These are phyloP conservation scores for Heliconius cydno DNA, from an alignment of 2,888 invertebrate genomes.

Conservation along the genomic window DNA sequence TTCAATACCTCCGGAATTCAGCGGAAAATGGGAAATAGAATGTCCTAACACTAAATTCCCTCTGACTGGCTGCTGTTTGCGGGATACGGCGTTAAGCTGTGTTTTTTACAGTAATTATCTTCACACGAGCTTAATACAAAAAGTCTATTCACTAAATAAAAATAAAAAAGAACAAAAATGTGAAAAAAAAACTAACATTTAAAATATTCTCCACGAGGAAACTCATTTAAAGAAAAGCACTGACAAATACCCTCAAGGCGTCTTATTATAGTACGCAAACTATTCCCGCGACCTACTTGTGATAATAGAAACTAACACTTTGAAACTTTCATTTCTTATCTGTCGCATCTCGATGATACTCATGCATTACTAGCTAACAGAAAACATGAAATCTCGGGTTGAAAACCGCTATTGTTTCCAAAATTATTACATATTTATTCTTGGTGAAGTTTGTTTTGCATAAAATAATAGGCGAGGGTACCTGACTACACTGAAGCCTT, in stretches of 20 bases:
- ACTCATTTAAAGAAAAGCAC: conserved; percentile 45
- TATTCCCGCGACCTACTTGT: conserved; percentile 47
- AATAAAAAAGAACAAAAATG: conserved; percentile 5
- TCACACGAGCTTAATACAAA: background rate
- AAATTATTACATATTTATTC: conserved; percentile 66
- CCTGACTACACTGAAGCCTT: conserved; percentile 61
- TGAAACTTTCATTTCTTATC: conserved; percentile 48
- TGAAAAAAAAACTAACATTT: conserved; percentile 31
- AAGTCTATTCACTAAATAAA: background rate
- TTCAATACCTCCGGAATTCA: too few species aligned
- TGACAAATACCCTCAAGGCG: conserved; percentile 43
- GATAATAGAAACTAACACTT: conserved; percentile 47
- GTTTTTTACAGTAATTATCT: background rate
- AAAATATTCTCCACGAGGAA: conserved; percentile 32
- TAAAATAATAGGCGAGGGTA: conserved; percentile 68
- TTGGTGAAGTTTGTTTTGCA: conserved; percentile 67
- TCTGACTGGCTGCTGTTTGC: too few species aligned
- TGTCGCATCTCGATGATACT: conserved; percentile 45
- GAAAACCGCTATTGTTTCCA: conserved; percentile 66
- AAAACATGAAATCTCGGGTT: conserved; percentile 51
- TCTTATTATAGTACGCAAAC: conserved; percentile 45
- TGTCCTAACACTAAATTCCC: too few species aligned
- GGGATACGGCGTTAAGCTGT: too few species aligned
- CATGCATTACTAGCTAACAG: conserved; percentile 37
- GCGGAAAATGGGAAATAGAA: too few species aligned